A percentile compares a stretch with the other conserved stretches of the same genome.
Conservation (phyloP, 2,888 invertebrate species). For the Pandemis corylana region DNA sequence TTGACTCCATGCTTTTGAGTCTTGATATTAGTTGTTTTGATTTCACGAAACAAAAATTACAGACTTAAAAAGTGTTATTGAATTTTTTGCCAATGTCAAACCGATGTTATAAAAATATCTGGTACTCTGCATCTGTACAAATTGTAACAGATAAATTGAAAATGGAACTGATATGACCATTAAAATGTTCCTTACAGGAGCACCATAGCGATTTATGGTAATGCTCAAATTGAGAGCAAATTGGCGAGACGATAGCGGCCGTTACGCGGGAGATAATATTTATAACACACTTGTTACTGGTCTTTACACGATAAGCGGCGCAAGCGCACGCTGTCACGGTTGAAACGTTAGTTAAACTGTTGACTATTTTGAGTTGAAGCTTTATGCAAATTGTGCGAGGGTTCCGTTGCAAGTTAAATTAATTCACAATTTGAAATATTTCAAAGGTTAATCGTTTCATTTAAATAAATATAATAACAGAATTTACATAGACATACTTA, state of each 20-base stretch:
- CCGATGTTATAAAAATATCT: not conserved
- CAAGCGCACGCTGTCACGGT: not conserved
- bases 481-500: too few relatives aligned
- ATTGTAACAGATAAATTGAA: not conserved
- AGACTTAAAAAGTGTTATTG: too few relatives aligned
- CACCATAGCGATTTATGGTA: constrained; percentile 3
- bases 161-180: not conserved
- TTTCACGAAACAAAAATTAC: not conserved
- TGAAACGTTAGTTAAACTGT: constrained; percentile 18
- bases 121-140: not conserved
- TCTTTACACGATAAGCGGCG: constrained; percentile 47
- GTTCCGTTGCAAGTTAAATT: not conserved
- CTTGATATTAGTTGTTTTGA: constrained; percentile 26
- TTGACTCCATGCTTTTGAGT: constrained; percentile 27
- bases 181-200: not conserved
- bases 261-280: constrained; percentile 50
- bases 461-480: too few relatives aligned
- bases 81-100: too few relatives aligned
- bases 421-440: not conserved
- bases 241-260: constrained; percentile 31
- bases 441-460: not conserved
- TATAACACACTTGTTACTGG: constrained; percentile 50
- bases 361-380: not conserved
- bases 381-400: not conserved
- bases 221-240: constrained; percentile 34